Evolutionary conservation across 2,888 invertebrate species (phyloP).

Genomic region (Plagodis pulveraria): DNA sequence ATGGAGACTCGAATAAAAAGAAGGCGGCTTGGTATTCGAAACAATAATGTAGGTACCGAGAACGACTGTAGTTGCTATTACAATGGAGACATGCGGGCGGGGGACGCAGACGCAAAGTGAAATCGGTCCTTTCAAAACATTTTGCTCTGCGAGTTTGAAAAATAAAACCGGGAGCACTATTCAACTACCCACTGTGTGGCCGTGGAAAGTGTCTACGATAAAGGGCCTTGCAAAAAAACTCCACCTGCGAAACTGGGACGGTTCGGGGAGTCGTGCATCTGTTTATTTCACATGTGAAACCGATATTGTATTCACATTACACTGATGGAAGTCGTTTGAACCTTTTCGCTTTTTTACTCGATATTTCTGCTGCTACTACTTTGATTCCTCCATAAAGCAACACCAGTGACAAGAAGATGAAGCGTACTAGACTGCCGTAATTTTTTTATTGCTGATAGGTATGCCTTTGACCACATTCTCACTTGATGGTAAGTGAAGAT

Average conservation of each 20-base stretch:
- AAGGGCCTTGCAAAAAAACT: constrained; percentile 57
- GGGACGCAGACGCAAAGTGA: constrained; percentile 70
- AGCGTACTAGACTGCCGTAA: no score
- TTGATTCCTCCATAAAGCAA: no score
- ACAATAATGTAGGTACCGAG: constrained; percentile 69
- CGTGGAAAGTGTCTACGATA: constrained; percentile 59
- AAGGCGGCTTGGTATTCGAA: constrained; percentile 70
- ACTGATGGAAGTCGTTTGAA: not conserved
- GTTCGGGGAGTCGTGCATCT: constrained; percentile 28
- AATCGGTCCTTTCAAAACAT: constrained; percentile 84
- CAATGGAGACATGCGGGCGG: constrained; percentile 77
- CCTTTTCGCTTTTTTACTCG: no score
- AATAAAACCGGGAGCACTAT: constrained; percentile 73
- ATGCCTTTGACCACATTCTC: no score
- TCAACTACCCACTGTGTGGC: constrained; percentile 62
- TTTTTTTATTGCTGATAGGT: no score
- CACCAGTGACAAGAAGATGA: no score
- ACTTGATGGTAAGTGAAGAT: no score
- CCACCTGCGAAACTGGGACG: constrained; percentile 42
- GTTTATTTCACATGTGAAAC: constrained; percentile 14
- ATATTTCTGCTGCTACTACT: no score
- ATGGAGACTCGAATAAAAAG: constrained; percentile 75
- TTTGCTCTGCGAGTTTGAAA: constrained; percentile 73
- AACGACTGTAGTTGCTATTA: constrained; percentile 77
- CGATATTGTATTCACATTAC: constrained; percentile 5